Conservation (phyloP, 2,888 invertebrate genomes). For the Drosophila mimica region DNA sequence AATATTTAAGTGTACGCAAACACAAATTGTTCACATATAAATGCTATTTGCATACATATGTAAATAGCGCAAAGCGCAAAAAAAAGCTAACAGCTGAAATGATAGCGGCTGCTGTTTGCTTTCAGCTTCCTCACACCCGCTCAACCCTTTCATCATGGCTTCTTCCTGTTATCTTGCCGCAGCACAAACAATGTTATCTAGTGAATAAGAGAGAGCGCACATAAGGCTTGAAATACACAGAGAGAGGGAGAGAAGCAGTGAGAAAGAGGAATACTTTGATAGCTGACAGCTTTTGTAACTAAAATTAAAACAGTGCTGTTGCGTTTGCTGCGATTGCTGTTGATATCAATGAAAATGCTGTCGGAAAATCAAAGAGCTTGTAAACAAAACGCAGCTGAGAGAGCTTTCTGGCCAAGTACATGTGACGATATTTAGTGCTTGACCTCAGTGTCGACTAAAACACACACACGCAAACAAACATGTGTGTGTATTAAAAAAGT, state of each 20-base stretch:
- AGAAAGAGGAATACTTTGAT: conserved; percentile 18
- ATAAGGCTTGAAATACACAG: conserved; percentile 7
- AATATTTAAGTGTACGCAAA: conserved; percentile 14
- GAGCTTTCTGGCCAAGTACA: conserved; percentile 33
- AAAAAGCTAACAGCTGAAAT: conserved; percentile 13
- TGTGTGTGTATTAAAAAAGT: conserved; percentile 21
- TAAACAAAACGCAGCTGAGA: conserved; percentile 65
- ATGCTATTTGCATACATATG: not conserved
- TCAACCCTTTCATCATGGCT: conserved; percentile 11
- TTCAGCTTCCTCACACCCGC: conserved; percentile 11
- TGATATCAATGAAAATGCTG: conserved; percentile 14
- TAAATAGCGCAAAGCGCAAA: conserved; percentile 11
- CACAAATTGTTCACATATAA: conserved; percentile 2
- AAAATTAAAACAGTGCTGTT: conserved; percentile 46
- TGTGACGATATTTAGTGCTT: conserved; percentile 49
- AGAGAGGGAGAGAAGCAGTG: not conserved
- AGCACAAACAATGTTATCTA: conserved; percentile 68
- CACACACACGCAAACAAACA: conserved; percentile 7
- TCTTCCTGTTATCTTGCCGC: conserved; percentile 50
- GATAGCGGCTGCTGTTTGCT: conserved; percentile 12
- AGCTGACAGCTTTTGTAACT: conserved; percentile 48
- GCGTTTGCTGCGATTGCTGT: conserved; percentile 14
- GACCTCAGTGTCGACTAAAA: conserved; percentile 48
- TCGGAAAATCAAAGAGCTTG: conserved; percentile 62
- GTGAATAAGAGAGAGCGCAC: conserved; percentile 16